Percentiles rank a stretch among this genome's conserved stretches.
Evolutionary conservation across 64 coral and sea anemone genomes (phyloP).

Genomic region (Acropora tenuis): DNA sequence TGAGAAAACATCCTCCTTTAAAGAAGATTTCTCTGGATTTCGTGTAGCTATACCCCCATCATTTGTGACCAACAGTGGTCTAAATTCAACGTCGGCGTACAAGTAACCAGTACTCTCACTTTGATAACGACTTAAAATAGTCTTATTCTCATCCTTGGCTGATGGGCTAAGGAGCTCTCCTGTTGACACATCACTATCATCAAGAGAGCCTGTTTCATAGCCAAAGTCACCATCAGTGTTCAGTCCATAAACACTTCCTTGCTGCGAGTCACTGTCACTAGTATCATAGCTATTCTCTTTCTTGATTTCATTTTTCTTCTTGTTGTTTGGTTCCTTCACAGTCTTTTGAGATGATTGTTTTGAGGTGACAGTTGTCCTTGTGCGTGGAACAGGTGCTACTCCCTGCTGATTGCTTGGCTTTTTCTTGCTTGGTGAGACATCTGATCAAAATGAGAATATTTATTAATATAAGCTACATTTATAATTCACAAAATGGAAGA

Average conservation of each 20-base stretch:
- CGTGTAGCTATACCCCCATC: slow-evolving; percentile 18
- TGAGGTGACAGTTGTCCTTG: too few relatives aligned
- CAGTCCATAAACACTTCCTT: slow-evolving; percentile 61
- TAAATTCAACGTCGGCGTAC: slow-evolving; percentile 64
- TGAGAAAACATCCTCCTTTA: background rate
- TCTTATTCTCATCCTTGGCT: slow-evolving; percentile 78
- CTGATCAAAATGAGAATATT: too few relatives aligned
- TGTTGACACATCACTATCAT: slow-evolving; percentile 84
- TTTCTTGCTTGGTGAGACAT: too few relatives aligned
- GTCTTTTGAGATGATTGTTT: background rate
- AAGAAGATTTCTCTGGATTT: background rate
- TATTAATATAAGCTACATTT: too few relatives aligned
- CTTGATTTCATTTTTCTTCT: slow-evolving; percentile 48
- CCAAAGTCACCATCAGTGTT: slow-evolving; percentile 83
- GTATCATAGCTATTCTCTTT: slow-evolving; percentile 93
- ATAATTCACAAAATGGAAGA: too few relatives aligned
- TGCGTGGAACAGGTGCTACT: too few relatives aligned
- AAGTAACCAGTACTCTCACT: background rate
- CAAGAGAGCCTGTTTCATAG: slow-evolving; percentile 89
- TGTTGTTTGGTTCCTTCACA: background rate
- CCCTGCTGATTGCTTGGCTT: too few relatives aligned
- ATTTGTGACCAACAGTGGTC: background rate
- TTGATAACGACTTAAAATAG: slow-evolving; percentile 19
- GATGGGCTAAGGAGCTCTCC: slow-evolving; percentile 80
- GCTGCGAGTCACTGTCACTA: slow-evolving; percentile 83